Conservation (phyloP, 2,113 vertebrate genomes). For the Axis porcinus region DNA sequence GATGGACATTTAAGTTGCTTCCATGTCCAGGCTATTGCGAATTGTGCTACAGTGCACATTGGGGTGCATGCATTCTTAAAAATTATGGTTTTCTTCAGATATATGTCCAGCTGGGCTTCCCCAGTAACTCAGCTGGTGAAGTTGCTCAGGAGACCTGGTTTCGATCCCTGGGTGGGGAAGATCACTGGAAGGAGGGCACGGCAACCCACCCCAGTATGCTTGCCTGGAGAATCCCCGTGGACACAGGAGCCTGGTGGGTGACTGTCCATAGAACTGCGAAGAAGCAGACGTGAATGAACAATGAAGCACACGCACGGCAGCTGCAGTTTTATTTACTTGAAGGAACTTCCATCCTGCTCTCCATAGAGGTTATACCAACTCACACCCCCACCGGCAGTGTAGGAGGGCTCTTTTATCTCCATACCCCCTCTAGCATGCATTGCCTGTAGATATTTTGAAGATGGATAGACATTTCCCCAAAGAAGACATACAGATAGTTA, state of each 20-base stretch:
- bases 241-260: not conserved
- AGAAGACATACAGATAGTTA: not conserved
- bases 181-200: not conserved
- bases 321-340: not conserved
- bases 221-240: not conserved
- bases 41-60: too few relatives aligned
- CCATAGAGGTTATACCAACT: not conserved
- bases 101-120: too few relatives aligned
- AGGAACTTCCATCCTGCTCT: not conserved
- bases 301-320: accelerated
- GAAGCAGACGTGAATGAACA: not conserved
- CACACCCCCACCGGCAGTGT: not conserved
- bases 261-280: not conserved
- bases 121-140: too few relatives aligned
- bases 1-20: too few relatives aligned
- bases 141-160: too few relatives aligned
- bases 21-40: too few relatives aligned
- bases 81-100: too few relatives aligned
- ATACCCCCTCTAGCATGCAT: not conserved
- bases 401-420: not conserved
- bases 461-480: not conserved
- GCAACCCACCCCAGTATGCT: not conserved
- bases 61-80: too few relatives aligned
- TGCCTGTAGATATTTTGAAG: not conserved
- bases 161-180: too few relatives aligned